phyloP scores from a whole-genome alignment of 2,797 vertebrate species.

The Arremon brunneinucha region DNA sequence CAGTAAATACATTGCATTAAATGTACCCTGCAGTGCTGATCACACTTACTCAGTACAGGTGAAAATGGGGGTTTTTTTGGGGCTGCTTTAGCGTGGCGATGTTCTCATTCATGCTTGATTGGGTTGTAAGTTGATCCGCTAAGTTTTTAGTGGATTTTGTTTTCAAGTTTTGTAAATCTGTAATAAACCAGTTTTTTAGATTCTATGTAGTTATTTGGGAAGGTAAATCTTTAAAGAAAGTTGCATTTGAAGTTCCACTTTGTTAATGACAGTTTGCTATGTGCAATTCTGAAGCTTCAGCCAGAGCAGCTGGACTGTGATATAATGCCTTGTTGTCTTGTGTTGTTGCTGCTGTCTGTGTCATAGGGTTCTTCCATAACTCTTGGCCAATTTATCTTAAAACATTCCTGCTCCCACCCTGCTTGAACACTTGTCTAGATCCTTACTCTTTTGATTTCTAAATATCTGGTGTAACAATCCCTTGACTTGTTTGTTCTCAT shows the following conservation, averaged over 20 bases:
- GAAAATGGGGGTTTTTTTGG: accelerated
- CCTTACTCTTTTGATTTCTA: neutral
- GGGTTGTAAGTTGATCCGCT: neutral
- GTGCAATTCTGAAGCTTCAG: neutral
- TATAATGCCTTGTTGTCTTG: neutral
- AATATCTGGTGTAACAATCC: neutral
- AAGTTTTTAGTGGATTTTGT: neutral
- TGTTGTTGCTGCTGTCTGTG: neutral
- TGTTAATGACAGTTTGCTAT: neutral
- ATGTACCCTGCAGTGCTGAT: neutral
- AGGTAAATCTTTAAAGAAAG: neutral
- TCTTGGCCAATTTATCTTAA: neutral
- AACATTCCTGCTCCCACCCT: neutral
- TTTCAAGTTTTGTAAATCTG: neutral
- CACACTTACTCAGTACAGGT: accelerated
- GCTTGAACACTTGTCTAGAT: neutral
- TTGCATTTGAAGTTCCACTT: neutral
- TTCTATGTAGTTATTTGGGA: neutral
- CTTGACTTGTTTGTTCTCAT: accelerated
- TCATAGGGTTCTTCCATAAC: neutral
- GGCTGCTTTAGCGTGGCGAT: accelerated
- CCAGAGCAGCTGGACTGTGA: neutral
- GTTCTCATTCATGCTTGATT: neutral
- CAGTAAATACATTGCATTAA: accelerated
- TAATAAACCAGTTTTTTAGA: neutral